Conservation (phyloP, 2,113 vertebrate species). For the Gopherus evgoodei region DNA sequence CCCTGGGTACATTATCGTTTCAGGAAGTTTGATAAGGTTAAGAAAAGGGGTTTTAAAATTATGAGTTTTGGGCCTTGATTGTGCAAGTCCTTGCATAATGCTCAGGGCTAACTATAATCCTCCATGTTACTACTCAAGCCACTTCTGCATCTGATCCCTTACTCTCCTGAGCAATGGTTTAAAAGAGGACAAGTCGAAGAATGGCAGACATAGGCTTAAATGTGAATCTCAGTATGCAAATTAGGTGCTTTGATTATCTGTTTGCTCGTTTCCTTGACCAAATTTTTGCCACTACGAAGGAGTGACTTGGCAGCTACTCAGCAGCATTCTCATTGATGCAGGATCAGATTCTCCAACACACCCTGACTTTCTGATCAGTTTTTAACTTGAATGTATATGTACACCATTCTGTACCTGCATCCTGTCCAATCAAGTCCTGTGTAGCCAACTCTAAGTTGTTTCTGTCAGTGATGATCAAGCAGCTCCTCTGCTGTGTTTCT, state of each 20-base stretch:
- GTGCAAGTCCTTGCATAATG: background rate
- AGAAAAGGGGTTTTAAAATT: background rate
- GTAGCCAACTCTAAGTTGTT: background rate
- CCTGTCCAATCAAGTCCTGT: background rate
- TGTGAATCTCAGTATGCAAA: background rate
- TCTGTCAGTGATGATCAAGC: constrained; percentile 12
- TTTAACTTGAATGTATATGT: constrained; percentile 47
- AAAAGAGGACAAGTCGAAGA: background rate
- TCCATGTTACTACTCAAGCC: background rate
- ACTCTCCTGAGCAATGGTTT: background rate
- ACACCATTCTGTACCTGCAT: background rate
- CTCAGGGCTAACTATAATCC: background rate
- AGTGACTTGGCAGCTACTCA: background rate
- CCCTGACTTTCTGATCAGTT: constrained; percentile 7
- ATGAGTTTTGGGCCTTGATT: background rate
- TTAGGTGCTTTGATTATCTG: background rate
- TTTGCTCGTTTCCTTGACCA: background rate
- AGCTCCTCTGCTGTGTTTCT: background rate
- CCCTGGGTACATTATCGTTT: background rate
- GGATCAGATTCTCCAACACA: background rate
- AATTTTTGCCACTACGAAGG: background rate
- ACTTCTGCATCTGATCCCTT: background rate
- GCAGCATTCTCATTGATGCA: background rate
- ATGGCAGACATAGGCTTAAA: background rate
- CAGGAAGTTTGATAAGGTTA: background rate